Conservation (phyloP, 2,888 invertebrate genomes). For the Oxyscelio sp. region DNA sequence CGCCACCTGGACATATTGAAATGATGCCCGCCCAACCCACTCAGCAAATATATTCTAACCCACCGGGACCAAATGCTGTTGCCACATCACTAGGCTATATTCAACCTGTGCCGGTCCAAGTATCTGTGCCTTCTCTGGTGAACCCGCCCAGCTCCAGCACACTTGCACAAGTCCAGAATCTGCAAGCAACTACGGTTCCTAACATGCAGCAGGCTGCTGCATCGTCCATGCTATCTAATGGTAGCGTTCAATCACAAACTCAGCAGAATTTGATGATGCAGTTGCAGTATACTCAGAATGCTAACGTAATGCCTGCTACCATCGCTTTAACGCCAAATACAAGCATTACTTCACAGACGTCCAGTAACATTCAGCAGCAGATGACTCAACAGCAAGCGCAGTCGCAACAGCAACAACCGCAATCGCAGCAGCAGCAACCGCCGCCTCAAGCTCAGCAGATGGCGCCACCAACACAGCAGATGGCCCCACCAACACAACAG, state of each 20-base stretch:
- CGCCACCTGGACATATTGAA: slow-evolving; percentile 82
- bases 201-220: slow-evolving; percentile 75
- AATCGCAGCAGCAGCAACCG: too few relatives aligned
- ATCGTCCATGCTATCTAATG: slow-evolving; percentile 78
- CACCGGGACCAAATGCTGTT: slow-evolving; percentile 73
- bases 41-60: slow-evolving; percentile 78
- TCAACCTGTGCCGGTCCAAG: slow-evolving; percentile 81
- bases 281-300: too few relatives aligned
- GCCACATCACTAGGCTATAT: slow-evolving; percentile 78
- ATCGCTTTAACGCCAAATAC: too few relatives aligned
- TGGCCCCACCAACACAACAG: too few relatives aligned
- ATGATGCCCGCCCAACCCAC: slow-evolving; percentile 79
- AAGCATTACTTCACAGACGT: too few relatives aligned
- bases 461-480: too few relatives aligned
- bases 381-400: too few relatives aligned
- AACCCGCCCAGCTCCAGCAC: slow-evolving; percentile 81
- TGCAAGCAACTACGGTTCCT: slow-evolving; percentile 73
- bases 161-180: slow-evolving; percentile 80
- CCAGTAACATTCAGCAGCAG: too few relatives aligned
- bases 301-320: too few relatives aligned
- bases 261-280: slow-evolving; percentile 83
- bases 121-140: slow-evolving; percentile 78
- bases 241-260: slow-evolving; percentile 80
- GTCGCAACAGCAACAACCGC: too few relatives aligned
- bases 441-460: too few relatives aligned